Percentiles rank a stretch among this genome's conserved stretches.
Evolutionary conservation across 2,888 invertebrate genomes (phyloP).

Genomic region (Crematogaster levior): DNA sequence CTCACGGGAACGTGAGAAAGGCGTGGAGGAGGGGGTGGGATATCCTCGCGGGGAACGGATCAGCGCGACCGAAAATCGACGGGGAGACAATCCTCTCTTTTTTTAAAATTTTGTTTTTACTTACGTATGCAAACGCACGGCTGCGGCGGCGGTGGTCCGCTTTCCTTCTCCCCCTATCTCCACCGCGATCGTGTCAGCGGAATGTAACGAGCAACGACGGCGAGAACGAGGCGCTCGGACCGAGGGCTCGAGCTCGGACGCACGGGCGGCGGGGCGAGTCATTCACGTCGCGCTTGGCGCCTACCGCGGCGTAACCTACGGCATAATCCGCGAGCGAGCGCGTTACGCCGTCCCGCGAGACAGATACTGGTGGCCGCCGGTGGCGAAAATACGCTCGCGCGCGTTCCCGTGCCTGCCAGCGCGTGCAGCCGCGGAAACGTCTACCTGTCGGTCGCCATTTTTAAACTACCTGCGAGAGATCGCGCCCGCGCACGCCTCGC

Average conservation of each 20-base stretch:
- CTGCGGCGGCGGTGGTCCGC: constrained; percentile 12
- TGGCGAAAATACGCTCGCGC: constrained; percentile 23
- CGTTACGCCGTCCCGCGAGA: neutral
- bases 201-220: constrained; percentile 38
- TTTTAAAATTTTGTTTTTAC: neutral
- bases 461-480: constrained; percentile 83
- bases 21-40: neutral
- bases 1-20: constrained; percentile 24
- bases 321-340: constrained; percentile 27
- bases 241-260: constrained; percentile 4
- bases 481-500: constrained; percentile 51
- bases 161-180: constrained; percentile 27
- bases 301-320: constrained; percentile 10
- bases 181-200: neutral
- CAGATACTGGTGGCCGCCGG: neutral
- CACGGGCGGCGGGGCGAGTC: constrained; percentile 4
- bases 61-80: constrained; percentile 18
- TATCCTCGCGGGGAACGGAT: neutral
- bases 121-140: constrained; percentile 33
- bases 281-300: constrained; percentile 33
- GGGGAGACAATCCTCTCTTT: neutral
- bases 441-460: constrained; percentile 83
- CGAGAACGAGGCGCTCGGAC: neutral
- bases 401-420: constrained; percentile 59
- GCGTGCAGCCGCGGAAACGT: constrained; percentile 76